phyloP scores from a whole-genome alignment of 2,888 invertebrate species.

The Aproaerema taeniolella region DNA sequence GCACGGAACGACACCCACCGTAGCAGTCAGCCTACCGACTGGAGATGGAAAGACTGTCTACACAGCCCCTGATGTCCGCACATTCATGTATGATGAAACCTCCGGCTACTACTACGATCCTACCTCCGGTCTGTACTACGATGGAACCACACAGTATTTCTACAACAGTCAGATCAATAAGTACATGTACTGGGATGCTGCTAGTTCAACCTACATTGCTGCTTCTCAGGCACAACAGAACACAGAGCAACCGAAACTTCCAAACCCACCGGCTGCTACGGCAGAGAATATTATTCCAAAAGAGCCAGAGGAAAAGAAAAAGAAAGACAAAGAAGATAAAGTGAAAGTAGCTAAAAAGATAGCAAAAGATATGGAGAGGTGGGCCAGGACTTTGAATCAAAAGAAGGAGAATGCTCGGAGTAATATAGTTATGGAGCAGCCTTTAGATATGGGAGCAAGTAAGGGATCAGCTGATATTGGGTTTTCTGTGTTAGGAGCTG shows the following conservation, averaged over 20 bases:
- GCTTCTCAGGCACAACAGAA: conserved; percentile 60
- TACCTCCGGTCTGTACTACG: conserved; percentile 95
- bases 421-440: conserved; percentile 65
- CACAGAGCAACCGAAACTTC: conserved; percentile 49
- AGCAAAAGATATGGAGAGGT: conserved; percentile 90
- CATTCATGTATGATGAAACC: conserved; percentile 95
- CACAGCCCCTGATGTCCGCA: conserved; percentile 90
- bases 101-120: conserved; percentile 98
- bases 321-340: conserved; percentile 91
- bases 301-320: conserved; percentile 79
- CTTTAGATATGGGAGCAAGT: conserved; percentile 64
- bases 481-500: conserved; percentile 92
- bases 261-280: conserved; percentile 43
- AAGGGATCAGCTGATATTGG: conserved; percentile 94
- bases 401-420: conserved; percentile 86
- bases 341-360: conserved; percentile 98
- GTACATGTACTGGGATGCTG: conserved; percentile 96
- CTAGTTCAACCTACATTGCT: conserved; percentile 79
- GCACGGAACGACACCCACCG: conserved; percentile 53
- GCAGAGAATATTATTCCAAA: conserved; percentile 49
- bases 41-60: conserved; percentile 83
- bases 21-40: conserved; percentile 68
- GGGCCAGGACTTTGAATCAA: conserved; percentile 98
- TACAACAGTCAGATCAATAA: conserved; percentile 94
- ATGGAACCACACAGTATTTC: conserved; percentile 96